Evolutionary conservation across 1,140 invertebrate genomes (phyloP).

Genomic region (Lanistes nyassanus): DNA sequence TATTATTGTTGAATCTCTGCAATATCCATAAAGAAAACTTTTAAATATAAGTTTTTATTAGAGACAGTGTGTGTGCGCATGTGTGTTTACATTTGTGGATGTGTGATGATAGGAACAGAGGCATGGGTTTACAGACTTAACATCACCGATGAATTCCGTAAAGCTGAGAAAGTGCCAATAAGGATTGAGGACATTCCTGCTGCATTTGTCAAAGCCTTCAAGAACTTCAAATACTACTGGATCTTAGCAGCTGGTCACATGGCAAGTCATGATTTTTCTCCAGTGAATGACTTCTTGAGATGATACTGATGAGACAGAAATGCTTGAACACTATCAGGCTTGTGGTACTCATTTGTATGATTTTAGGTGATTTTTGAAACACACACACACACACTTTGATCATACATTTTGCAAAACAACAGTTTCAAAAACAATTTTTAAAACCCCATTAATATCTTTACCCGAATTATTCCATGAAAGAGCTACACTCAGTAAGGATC

Average conservation of each 20-base stretch:
- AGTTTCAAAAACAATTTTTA: too few relatives aligned
- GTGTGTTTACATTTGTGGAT: not conserved
- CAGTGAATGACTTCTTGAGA: not conserved
- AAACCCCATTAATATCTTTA: too few relatives aligned
- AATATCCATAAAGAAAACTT: not conserved
- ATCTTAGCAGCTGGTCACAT: constrained; percentile 78
- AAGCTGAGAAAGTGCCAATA: constrained; percentile 68
- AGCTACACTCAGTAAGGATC: too few relatives aligned
- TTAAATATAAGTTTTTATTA: not conserved
- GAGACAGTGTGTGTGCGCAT: not conserved
- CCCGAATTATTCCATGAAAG: too few relatives aligned
- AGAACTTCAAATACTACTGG: constrained; percentile 81
- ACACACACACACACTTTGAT: too few relatives aligned
- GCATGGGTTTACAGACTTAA: constrained; percentile 80
- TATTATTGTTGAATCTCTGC: not conserved
- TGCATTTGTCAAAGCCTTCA: constrained; percentile 75
- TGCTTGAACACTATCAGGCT: too few relatives aligned
- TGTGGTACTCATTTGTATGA: too few relatives aligned
- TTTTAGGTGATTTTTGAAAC: too few relatives aligned
- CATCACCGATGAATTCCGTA: constrained; percentile 70
- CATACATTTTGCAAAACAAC: too few relatives aligned
- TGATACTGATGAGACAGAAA: too few relatives aligned
- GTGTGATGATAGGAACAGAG: constrained; percentile 70
- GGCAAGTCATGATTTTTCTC: constrained; percentile 64
- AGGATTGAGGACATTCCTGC: constrained; percentile 69